Percentiles rank a stretch among this genome's conserved stretches.
These are phyloP conservation scores for Geopemphigus sp. DNA, from an alignment of 1,140 invertebrate genomes.

Conservation along the genomic window DNA sequence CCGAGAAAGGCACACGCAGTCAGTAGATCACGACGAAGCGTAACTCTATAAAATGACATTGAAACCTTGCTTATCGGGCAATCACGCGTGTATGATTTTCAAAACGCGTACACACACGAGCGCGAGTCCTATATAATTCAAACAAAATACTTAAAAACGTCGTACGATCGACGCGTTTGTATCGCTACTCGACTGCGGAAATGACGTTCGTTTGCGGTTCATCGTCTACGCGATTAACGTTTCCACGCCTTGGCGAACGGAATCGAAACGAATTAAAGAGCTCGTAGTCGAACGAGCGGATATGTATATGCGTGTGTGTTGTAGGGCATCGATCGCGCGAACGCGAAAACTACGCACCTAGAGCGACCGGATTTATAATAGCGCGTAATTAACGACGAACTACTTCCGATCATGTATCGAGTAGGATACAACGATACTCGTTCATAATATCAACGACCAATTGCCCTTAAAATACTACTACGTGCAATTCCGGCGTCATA, in stretches of 20 bases:
- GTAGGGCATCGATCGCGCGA: neutral
- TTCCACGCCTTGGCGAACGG: neutral
- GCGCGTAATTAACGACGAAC: neutral
- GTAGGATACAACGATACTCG: constrained; percentile 20
- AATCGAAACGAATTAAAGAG: constrained; percentile 16
- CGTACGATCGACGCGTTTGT: neutral
- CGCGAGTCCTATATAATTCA: neutral
- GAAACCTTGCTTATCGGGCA: neutral
- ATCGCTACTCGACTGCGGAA: neutral
- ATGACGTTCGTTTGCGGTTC: neutral
- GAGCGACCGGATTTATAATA: neutral
- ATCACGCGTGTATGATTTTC: too few relatives aligned
- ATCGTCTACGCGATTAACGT: neutral
- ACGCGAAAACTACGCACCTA: neutral
- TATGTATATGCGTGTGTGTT: neutral
- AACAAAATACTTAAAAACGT: neutral
- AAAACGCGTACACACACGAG: too few relatives aligned
- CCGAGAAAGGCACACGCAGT: constrained; percentile 38
- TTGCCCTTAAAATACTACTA: constrained; percentile 13
- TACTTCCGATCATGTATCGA: neutral
- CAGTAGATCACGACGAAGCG: constrained; percentile 41
- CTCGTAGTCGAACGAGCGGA: constrained; percentile 10
- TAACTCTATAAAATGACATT: neutral
- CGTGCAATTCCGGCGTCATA: neutral
- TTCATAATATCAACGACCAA: constrained; percentile 7